A percentile compares a stretch with the other conserved stretches of the same genome.
phyloP scores from a whole-genome alignment of 2,888 invertebrate species.

The Anthophora plumipes region DNA sequence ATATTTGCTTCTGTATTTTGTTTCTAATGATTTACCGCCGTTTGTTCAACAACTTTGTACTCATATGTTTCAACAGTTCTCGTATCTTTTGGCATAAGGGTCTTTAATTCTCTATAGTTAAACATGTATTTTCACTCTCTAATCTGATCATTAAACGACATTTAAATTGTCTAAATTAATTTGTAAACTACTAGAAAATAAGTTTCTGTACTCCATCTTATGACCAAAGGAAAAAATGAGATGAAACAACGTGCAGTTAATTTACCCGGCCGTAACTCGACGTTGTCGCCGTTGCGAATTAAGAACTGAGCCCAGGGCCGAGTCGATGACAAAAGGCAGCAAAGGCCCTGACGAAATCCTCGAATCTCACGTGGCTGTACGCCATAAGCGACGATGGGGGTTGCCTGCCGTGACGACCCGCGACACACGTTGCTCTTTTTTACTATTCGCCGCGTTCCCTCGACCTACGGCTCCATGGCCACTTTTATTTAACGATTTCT shows the following conservation, averaged over 20 bases:
- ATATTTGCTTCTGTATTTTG: too few relatives aligned
- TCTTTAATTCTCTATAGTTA: neutral
- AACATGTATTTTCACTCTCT: neutral
- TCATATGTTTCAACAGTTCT: too few relatives aligned
- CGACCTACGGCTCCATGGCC: constrained; percentile 43
- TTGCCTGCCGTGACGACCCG: constrained; percentile 73
- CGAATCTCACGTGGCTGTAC: constrained; percentile 75
- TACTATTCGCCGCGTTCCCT: constrained; percentile 59
- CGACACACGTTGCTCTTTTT: constrained; percentile 64
- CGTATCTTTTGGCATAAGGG: too few relatives aligned
- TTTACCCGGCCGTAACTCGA: constrained; percentile 38
- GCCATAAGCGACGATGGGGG: constrained; percentile 66
- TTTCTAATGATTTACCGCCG: too few relatives aligned
- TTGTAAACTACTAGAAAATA: neutral
- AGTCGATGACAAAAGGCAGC: constrained; percentile 64
- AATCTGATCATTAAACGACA: too few relatives aligned
- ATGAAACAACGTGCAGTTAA: constrained; percentile 21
- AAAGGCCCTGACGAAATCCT: constrained; percentile 71
- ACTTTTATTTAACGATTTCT: constrained; percentile 74
- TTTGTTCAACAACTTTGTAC: too few relatives aligned
- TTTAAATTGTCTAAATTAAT: neutral
- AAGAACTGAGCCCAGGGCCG: constrained; percentile 45
- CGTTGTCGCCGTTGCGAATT: constrained; percentile 60
- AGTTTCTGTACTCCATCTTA: neutral
- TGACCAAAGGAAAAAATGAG: too few relatives aligned